Evolutionary conservation across 1,140 invertebrate species (phyloP), one percentile per base, ranked within the genome.

Genomic region (Pteromalus puparum): DNA sequence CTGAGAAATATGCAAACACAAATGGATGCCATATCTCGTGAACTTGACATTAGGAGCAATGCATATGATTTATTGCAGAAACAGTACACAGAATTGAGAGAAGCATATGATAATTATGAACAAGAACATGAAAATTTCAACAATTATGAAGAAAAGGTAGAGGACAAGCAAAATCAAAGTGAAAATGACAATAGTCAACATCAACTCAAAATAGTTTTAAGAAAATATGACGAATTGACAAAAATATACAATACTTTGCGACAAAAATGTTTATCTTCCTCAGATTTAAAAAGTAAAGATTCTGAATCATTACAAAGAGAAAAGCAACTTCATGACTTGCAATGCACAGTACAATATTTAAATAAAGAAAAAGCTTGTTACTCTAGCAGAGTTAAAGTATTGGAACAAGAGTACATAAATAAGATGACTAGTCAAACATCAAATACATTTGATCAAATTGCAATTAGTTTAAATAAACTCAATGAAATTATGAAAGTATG

Each of bases 1-100:
- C 87, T 93, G 75, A 91, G 86, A 86, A 92, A 92, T 86, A 89
- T 92, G 90, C 91, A 92, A 75, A 91, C 87, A 7, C 89, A 93
- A 82, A 90, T 92, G 79, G 89, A 92, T 81, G 65, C 87, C 24
- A 87, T 92, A 30, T 89, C 88, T 5, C 89, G 87, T 34, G 90
- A 91, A 34, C 34, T 75, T 75, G 21, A 26, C 24, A 24, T 4
- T 46, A 75, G n/a, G 15, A 28, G 21, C 82, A 84, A 82, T 0
- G 86, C 88, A 46, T 91, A 61, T n/a, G 53, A 61, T 61, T n/a
- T n/a, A 9, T n/a, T 61, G 18, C 18, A 61, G n/a, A n/a, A 61
- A 7, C 53, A 61, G 21, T 61, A 61, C 53, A 7, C 53, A 21
- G 53, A 61, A 6, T 61, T 61, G 18, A 61, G 18, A 61, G 18